Base-by-base conservation (phyloP, 2,888 invertebrate species). In the Netelia fuscicornis region DNA sequence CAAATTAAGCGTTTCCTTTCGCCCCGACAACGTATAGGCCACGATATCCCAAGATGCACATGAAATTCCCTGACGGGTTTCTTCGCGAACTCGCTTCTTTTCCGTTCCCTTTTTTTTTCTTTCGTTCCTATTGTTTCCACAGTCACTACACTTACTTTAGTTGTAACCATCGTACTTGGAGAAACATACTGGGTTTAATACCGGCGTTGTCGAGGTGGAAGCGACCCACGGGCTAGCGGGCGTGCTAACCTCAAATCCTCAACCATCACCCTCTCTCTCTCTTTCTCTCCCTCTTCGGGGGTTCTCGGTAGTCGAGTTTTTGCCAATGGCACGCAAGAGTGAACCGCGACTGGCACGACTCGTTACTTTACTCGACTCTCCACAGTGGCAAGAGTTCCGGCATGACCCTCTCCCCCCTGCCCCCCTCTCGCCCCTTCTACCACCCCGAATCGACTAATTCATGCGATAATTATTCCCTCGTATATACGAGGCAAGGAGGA, bases 301-400 rank as follows among this genome's bases (percentile, higher is more conserved):
- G n/a, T 54, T 58, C 20, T 20, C 58, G 17, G 48, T 48, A 37
- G 37, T 64, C 65, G 72, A 80, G 56, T 80, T 80, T 79, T 85
- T 65, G 82, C 82, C 75, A 79, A 85, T 85, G 65, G 82, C 74
- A 79, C 85, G 82, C 85, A 82, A 81, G 85, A 85, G 82, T 81
- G 78, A 85, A 65, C 85, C 85, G 82, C 82, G 82, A 82, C 85
- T 85, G 85, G 82, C 85, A 82, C 85, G 85, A 85, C 81, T 82
- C 83, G 77, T 81, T 84, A 82, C 75, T 71, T 85, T 62, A 42
- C 64, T 76, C 71, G 71, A 75, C 64, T 78, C 71, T 62, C 64
- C 72, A 58, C 62, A 74, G 78, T 65, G 75, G 79, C 78, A 78
- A 79, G 85, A 85, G 78, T 85, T 78, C 75, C 85, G 78, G 64